phyloP scores from a whole-genome alignment of 2,888 invertebrate species.

The Pollenia amentaria region DNA sequence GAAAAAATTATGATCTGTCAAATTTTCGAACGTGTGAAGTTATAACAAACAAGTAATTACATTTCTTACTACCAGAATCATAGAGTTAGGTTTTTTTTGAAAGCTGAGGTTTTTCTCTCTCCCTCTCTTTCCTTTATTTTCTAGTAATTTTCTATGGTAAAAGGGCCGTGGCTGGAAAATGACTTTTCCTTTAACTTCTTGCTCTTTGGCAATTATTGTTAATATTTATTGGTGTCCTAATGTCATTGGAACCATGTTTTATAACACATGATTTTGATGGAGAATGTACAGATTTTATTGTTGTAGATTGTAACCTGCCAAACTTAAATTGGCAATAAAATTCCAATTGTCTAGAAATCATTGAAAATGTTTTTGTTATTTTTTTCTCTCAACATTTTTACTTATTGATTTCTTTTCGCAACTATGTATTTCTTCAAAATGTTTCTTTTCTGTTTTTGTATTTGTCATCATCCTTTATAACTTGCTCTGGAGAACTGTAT shows the following conservation, averaged over 20 bases:
- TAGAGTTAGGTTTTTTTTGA: too few species aligned
- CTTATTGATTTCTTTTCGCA: slow-evolving; percentile 41
- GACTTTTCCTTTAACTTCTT: background rate
- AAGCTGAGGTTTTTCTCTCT: too few species aligned
- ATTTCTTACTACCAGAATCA: too few species aligned
- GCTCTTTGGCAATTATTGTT: slow-evolving; percentile 9
- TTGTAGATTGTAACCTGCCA: slow-evolving; percentile 47
- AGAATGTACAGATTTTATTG: slow-evolving; percentile 57
- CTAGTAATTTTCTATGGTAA: background rate
- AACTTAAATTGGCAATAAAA: slow-evolving; percentile 71
- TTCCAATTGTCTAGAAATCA: slow-evolving; percentile 65
- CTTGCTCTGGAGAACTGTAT: slow-evolving; percentile 64
- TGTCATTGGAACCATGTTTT: slow-evolving; percentile 69
- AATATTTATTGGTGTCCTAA: slow-evolving; percentile 49
- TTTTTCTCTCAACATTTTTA: background rate
- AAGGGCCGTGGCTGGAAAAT: slow-evolving; percentile 15
- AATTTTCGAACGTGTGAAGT: too few species aligned
- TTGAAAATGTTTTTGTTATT: slow-evolving; percentile 32
- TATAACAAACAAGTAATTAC: too few species aligned
- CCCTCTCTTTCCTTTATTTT: too few species aligned
- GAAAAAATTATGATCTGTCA: too few species aligned
- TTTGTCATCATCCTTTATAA: slow-evolving; percentile 36
- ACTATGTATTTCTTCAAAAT: slow-evolving; percentile 10
- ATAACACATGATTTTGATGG: slow-evolving; percentile 64
- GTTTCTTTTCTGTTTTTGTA: slow-evolving; percentile 26